These are phyloP conservation scores for Accipiter cooperii DNA, from an alignment of 2,113 vertebrate genomes.

Conservation along the genomic window DNA sequence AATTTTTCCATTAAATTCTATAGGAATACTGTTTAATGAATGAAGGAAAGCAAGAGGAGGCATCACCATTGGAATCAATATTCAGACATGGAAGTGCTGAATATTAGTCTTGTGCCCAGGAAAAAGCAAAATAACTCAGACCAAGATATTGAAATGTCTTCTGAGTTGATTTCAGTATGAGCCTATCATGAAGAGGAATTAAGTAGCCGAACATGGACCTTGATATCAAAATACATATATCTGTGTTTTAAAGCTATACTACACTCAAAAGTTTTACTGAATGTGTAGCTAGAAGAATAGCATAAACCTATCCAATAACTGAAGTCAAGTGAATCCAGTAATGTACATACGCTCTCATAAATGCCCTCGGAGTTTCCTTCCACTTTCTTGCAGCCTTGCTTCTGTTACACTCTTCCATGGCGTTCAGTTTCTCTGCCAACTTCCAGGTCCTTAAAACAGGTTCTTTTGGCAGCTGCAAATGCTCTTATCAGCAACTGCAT, in stretches of 20 bases:
- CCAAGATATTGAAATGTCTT: not conserved
- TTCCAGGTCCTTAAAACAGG: slow-evolving; percentile 60
- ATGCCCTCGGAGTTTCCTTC: not conserved
- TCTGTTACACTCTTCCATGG: not conserved
- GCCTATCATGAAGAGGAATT: not conserved
- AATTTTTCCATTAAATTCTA: not conserved
- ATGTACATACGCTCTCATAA: not conserved
- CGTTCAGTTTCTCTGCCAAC: slow-evolving; percentile 43
- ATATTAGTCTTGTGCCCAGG: not conserved
- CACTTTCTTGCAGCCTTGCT: not conserved
- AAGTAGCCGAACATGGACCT: not conserved
- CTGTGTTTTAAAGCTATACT: not conserved
- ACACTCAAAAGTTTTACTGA: not conserved
- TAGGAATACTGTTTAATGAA: not conserved
- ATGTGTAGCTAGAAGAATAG: not conserved
- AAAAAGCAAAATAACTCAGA: not conserved
- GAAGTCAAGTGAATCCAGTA: not conserved
- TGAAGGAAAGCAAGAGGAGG: not conserved
- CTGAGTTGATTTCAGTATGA: not conserved
- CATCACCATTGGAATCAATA: not conserved
- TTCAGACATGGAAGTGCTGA: not conserved
- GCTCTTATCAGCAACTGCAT: slow-evolving; percentile 64
- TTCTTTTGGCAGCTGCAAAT: slow-evolving; percentile 61
- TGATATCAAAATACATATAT: not conserved
- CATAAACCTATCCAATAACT: not conserved